These are phyloP conservation scores for Melierax canorus DNA, from an alignment of 2,113 vertebrate species.

Conservation along the genomic window DNA sequence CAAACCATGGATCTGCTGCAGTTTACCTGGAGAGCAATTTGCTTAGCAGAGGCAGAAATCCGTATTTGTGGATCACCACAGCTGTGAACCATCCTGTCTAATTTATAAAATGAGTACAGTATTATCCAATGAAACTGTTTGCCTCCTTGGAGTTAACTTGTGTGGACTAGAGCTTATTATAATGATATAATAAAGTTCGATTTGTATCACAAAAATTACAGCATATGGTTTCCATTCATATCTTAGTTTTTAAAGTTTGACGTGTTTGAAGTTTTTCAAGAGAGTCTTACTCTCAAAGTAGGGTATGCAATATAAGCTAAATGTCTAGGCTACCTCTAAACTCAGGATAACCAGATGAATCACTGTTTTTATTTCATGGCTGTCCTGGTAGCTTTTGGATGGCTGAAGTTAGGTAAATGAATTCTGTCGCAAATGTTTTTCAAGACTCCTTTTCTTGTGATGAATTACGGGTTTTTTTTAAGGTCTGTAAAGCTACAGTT, in stretches of 20 bases:
- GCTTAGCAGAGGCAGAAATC: neutral
- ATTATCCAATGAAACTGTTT: neutral
- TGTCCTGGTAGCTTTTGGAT: neutral
- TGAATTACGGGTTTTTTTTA: neutral
- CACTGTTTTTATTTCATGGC: neutral
- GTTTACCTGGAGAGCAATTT: neutral
- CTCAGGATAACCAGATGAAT: neutral
- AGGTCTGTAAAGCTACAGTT: neutral
- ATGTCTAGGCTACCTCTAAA: neutral
- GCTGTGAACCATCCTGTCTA: neutral
- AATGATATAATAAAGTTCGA: neutral
- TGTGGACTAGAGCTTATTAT: neutral
- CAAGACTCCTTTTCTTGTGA: neutral
- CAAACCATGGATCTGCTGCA: neutral
- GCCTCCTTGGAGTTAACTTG: neutral
- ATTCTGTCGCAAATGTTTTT: neutral
- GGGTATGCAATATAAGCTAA: neutral
- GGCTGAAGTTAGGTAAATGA: neutral
- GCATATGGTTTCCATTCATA: neutral
- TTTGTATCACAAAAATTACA: neutral
- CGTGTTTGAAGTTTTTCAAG: neutral
- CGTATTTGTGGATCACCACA: neutral
- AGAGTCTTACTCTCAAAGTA: neutral
- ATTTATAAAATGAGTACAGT: neutral
- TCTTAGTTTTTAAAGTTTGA: neutral